Conservation (phyloP, 1,140 invertebrate genomes). For the Helicoverpa armigera region DNA sequence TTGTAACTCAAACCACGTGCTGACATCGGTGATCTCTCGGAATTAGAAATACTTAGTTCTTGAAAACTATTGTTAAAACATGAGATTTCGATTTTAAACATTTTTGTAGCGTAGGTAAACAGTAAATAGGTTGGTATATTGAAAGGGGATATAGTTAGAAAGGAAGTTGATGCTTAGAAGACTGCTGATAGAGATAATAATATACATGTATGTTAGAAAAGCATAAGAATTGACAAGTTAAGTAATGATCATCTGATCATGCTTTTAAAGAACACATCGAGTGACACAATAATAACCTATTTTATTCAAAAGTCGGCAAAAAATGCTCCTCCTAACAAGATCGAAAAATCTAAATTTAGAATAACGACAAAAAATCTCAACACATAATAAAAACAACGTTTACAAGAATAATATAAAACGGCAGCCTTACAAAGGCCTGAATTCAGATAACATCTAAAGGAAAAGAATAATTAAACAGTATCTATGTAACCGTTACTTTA, state of each 20-base stretch:
- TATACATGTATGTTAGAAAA: no score
- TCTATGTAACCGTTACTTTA: constrained; percentile 19
- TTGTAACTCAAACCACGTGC: constrained; percentile 28
- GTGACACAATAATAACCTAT: no score
- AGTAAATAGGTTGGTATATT: neutral
- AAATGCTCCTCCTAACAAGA: no score
- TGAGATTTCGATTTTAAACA: constrained; percentile 11
- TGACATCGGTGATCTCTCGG: neutral
- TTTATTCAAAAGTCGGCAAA: no score
- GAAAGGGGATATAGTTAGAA: neutral
- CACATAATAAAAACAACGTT: constrained; percentile 13
- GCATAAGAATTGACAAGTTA: no score
- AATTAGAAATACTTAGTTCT: constrained; percentile 43
- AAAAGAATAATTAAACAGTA: constrained; percentile 34
- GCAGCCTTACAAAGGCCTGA: neutral
- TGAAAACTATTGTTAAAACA: constrained; percentile 21
- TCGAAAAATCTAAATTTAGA: constrained; percentile 1
- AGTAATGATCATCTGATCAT: no score
- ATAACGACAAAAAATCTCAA: neutral
- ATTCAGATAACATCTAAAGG: constrained; percentile 10
- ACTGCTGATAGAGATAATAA: no score
- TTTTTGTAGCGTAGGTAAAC: neutral
- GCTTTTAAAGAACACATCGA: no score
- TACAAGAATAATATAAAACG: constrained; percentile 3
- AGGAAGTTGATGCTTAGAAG: neutral